These are phyloP conservation scores for Drosophila nannoptera DNA, from an alignment of 1,140 invertebrate genomes.

Conservation along the genomic window DNA sequence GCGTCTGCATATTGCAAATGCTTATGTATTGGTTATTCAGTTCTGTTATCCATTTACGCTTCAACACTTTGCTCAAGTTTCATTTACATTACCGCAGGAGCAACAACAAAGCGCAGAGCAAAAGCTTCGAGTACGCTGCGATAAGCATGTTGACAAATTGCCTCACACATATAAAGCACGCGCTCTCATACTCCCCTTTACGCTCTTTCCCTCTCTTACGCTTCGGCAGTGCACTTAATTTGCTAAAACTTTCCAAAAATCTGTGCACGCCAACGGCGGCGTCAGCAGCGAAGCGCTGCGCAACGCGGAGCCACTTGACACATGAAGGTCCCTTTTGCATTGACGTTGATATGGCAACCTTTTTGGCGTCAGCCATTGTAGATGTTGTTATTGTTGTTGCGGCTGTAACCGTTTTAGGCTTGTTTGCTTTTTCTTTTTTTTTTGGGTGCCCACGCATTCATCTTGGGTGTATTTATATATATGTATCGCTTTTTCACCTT, in stretches of 20 bases:
- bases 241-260: slow-evolving; percentile 42
- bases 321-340: slow-evolving; percentile 44
- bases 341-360: slow-evolving; percentile 37
- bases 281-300: slow-evolving; percentile 12
- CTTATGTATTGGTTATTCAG: neutral
- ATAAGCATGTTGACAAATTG: slow-evolving; percentile 66
- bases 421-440: slow-evolving; percentile 7
- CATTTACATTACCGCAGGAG: slow-evolving; percentile 47
- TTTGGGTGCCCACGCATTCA: slow-evolving; percentile 33
- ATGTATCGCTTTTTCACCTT: slow-evolving; percentile 61
- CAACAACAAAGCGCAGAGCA: slow-evolving; percentile 7
- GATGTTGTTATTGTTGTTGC: slow-evolving; percentile 23
- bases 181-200: neutral
- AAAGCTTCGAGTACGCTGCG: slow-evolving; percentile 3
- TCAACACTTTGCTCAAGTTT: slow-evolving; percentile 31
- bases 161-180: slow-evolving; percentile 11
- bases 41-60: slow-evolving; percentile 33
- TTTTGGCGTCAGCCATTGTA: slow-evolving; percentile 20
- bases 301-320: slow-evolving; percentile 25
- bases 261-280: slow-evolving; percentile 23
- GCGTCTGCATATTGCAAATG: neutral
- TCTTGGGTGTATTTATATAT: slow-evolving; percentile 44
- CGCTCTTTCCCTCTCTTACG: slow-evolving; percentile 2
- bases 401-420: slow-evolving; percentile 11
- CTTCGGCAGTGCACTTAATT: slow-evolving; percentile 20